Percentiles rank a stretch among this genome's conserved stretches.
Conservation (phyloP, 2,113 vertebrate species). For the Pica pica region DNA sequence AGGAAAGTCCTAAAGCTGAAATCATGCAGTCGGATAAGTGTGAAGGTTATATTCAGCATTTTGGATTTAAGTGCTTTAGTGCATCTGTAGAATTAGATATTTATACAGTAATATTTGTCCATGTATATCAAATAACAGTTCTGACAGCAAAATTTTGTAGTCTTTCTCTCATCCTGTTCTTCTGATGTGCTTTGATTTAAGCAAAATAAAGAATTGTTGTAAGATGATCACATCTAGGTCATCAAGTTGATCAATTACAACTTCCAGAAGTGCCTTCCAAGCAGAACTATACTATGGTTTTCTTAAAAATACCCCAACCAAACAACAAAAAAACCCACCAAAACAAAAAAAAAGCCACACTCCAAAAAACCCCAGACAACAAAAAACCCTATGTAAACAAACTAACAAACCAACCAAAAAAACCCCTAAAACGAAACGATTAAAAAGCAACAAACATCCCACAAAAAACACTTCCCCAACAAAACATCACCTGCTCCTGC, state of each 20-base stretch:
- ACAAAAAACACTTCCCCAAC: neutral
- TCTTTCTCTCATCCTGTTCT: neutral
- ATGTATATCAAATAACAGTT: neutral
- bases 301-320: too few relatives aligned
- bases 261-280: neutral
- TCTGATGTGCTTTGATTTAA: neutral
- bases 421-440: neutral
- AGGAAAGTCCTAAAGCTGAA: neutral
- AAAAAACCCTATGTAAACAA: neutral
- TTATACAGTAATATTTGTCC: neutral
- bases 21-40: neutral
- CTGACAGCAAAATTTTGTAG: neutral
- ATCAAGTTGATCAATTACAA: neutral
- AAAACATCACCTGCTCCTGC: neutral
- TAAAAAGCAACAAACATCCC: neutral
- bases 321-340: neutral
- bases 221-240: neutral
- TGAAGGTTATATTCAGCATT: neutral
- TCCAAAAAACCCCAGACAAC: neutral
- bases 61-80: neutral
- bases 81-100: neutral
- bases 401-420: too few relatives aligned
- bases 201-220: neutral
- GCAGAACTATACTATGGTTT: neutral
- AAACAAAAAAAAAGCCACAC: neutral